A percentile compares a stretch with the other conserved stretches of the same genome.
These are phyloP conservation scores for Formica exsecta DNA, from an alignment of 1,140 invertebrate species.

Conservation along the genomic window DNA sequence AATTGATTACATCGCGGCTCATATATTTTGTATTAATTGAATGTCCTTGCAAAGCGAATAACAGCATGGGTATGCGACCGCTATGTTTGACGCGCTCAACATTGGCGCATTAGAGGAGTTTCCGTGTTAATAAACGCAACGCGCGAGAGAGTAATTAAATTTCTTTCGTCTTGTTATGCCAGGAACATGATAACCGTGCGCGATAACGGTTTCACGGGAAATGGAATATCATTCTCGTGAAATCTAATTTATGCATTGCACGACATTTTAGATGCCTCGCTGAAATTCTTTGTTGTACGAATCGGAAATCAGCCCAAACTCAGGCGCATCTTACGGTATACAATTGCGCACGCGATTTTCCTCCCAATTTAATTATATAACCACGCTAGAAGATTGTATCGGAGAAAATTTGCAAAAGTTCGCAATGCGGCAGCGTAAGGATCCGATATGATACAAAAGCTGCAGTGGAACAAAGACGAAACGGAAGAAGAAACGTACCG, in stretches of 20 bases:
- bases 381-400: neutral
- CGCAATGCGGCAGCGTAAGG: neutral
- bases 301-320: neutral
- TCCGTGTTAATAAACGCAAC: constrained; percentile 44
- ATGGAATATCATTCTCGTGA: constrained; percentile 4
- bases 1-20: constrained; percentile 54
- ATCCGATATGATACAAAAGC: constrained; percentile 29
- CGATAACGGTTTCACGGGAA: neutral
- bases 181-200: neutral
- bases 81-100: constrained; percentile 51
- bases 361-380: constrained; percentile 4
- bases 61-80: neutral
- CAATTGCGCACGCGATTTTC: constrained; percentile 1
- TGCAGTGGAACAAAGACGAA: constrained; percentile 19
- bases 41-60: constrained; percentile 25
- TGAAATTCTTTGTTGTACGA: neutral
- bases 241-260: neutral
- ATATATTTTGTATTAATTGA: constrained; percentile 54
- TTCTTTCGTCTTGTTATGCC: constrained; percentile 45
- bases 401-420: neutral
- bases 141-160: constrained; percentile 63
- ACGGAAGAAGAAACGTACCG: neutral
- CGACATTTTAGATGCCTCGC: neutral
- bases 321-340: neutral
- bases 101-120: constrained; percentile 33